These are phyloP conservation scores for Lipotes vexillifer DNA, from an alignment of 2,113 vertebrate genomes.

Conservation along the genomic window DNA sequence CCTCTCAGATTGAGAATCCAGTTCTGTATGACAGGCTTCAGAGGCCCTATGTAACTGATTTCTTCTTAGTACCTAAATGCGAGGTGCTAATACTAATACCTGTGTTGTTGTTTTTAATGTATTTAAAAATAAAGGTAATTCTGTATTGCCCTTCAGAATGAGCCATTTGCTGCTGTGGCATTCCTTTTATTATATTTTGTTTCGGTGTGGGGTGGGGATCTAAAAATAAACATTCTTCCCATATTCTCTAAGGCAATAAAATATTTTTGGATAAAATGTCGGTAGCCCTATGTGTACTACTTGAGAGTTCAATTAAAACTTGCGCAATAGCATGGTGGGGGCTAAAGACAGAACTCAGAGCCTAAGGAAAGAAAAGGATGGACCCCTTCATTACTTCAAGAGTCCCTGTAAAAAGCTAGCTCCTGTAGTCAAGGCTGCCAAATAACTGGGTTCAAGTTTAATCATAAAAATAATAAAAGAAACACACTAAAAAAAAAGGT, in stretches of 20 bases:
- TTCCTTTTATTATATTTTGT: constrained; percentile 22
- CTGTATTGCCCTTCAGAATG: constrained; percentile 60
- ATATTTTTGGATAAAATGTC: constrained; percentile 4
- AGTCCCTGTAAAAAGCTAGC: neutral
- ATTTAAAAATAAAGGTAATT: constrained; percentile 72
- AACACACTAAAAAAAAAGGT: constrained; percentile 66
- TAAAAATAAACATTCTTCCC: neutral
- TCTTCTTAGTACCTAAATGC: constrained; percentile 50
- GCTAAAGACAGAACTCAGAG: neutral
- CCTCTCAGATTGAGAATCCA: neutral
- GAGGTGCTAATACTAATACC: constrained; percentile 31
- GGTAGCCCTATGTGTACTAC: neutral
- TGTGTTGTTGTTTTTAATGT: constrained; percentile 34
- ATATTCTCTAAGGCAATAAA: neutral
- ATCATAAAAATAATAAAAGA: constrained; percentile 39
- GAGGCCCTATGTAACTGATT: neutral
- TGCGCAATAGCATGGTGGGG: neutral
- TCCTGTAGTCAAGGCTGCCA: neutral
- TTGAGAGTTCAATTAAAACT: neutral
- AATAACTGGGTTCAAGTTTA: neutral
- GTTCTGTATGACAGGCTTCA: neutral
- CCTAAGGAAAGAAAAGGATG: neutral
- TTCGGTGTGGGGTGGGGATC: neutral
- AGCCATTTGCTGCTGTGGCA: constrained; percentile 44
- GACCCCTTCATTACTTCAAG: neutral